Conservation (phyloP, 1,140 invertebrate genomes). For the Drosophila ambigua region DNA sequence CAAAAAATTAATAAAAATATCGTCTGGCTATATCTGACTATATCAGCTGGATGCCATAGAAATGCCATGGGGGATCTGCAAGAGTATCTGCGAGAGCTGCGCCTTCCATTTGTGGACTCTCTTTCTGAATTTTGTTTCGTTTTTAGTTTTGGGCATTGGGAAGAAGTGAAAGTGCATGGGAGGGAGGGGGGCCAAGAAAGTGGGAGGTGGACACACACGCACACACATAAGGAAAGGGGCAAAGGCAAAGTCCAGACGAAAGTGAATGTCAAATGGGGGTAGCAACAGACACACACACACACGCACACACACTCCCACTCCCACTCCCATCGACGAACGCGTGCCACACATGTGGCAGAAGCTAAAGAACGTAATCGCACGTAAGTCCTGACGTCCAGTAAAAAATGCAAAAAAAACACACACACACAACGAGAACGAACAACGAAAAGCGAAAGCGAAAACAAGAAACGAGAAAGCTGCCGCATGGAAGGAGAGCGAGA, state of each 20-base stretch:
- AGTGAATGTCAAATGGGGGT: constrained; percentile 76
- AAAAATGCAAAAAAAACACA: constrained; percentile 68
- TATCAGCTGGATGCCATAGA: no score
- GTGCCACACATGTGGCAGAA: constrained; percentile 50
- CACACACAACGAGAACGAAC: constrained; percentile 1
- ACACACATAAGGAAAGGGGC: constrained; percentile 23
- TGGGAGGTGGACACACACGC: no score
- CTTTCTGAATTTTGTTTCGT: neutral
- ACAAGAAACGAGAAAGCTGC: constrained; percentile 53
- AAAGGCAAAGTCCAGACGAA: constrained; percentile 62
- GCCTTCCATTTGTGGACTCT: no score
- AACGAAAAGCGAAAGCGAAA: constrained; percentile 57
- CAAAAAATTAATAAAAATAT: neutral
- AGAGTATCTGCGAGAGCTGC: no score
- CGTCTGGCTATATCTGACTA: neutral
- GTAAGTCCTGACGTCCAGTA: constrained; percentile 77
- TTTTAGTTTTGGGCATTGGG: constrained; percentile 52
- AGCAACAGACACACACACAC: constrained; percentile 43
- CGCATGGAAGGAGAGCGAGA: neutral
- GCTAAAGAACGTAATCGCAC: constrained; percentile 77
- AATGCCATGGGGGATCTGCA: no score
- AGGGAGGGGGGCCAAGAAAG: neutral
- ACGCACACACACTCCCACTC: constrained; percentile 17
- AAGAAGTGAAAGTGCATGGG: constrained; percentile 37
- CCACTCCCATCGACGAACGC: constrained; percentile 16